These are phyloP conservation scores for Ceriagrion tenellum DNA, from an alignment of 2,888 invertebrate genomes.

Conservation along the genomic window DNA sequence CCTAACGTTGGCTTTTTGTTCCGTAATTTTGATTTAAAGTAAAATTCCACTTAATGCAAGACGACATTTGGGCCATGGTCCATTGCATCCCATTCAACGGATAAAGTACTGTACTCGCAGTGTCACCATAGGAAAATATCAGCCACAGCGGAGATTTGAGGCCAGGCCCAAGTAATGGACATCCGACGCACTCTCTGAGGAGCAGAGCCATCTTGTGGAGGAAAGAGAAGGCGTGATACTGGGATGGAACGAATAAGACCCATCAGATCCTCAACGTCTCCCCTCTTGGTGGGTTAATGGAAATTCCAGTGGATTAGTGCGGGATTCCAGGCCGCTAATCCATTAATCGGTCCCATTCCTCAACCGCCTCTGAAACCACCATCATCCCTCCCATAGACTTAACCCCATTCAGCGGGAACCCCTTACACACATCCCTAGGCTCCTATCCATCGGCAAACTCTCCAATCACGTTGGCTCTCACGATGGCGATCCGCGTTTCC, in stretches of 20 bases:
- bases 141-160: too few species aligned
- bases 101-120: too few species aligned
- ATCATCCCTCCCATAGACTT: background rate
- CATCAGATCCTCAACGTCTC: background rate
- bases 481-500: background rate
- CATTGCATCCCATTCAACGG: too few species aligned
- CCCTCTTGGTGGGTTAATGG: conserved; percentile 38
- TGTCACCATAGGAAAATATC: too few species aligned
- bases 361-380: background rate
- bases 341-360: conserved; percentile 7
- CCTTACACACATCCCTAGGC: background rate
- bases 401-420: background rate
- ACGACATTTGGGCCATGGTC: too few species aligned
- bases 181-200: background rate
- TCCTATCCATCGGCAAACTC: background rate
- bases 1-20: background rate
- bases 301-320: conserved; percentile 28
- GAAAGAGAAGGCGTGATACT: too few species aligned
- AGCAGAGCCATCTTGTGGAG: too few species aligned
- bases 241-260: background rate
- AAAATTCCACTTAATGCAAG: too few species aligned
- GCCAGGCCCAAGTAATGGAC: too few species aligned
- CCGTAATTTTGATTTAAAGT: too few species aligned
- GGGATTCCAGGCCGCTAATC: conserved; percentile 30
- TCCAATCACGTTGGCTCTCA: background rate